phyloP scores from a whole-genome alignment of 2,888 invertebrate genomes.

The Lysandra bellargus region DNA sequence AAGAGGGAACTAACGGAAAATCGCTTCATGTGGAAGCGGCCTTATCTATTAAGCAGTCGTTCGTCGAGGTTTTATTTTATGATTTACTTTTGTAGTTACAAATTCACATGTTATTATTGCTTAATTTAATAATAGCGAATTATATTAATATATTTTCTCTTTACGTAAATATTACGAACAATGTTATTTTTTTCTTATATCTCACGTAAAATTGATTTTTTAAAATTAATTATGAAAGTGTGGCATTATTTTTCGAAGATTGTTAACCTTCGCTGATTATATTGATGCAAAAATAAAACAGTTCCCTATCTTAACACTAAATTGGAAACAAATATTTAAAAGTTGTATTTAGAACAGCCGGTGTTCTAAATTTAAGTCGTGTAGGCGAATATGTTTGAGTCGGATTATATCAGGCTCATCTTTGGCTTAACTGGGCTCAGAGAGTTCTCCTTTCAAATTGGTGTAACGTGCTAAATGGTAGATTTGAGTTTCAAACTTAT shows the following conservation, averaged over 20 bases:
- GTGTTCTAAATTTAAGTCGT: neutral
- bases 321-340: neutral
- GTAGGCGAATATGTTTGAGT: neutral
- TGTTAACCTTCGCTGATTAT: no score
- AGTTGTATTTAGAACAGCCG: neutral
- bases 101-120: neutral
- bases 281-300: neutral
- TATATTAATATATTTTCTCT: neutral
- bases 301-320: neutral
- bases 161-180: no score
- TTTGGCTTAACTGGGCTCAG: neutral
- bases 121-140: neutral
- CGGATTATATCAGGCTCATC: neutral
- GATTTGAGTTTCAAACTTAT: neutral
- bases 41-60: constrained; percentile 2
- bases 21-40: neutral
- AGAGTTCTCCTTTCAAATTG: neutral
- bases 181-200: no score
- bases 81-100: neutral
- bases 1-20: neutral
- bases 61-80: constrained; percentile 14
- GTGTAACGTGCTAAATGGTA: neutral
- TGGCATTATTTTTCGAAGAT: neutral
- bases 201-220: no score
- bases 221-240: neutral